Conservation (phyloP, 2,797 vertebrate genomes). For the Chrosomus eos region DNA sequence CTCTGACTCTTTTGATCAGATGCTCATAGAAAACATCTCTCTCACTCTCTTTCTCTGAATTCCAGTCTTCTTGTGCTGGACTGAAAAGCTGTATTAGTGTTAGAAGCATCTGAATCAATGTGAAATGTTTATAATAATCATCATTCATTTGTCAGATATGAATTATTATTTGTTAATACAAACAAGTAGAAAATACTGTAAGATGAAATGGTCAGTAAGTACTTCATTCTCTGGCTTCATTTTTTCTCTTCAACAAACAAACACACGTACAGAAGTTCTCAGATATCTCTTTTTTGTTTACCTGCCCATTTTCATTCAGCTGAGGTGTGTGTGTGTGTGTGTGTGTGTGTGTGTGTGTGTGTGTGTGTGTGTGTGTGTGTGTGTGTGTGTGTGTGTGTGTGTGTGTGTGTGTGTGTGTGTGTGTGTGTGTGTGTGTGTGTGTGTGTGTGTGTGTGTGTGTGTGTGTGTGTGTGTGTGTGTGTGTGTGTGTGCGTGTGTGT, state of each 20-base stretch:
- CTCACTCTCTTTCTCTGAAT: conserved; percentile 24
- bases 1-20: conserved; percentile 63
- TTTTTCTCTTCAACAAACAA: conserved; percentile 20
- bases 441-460: too few species aligned
- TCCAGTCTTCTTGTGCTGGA: background rate
- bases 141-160: conserved; percentile 48
- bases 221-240: conserved; percentile 5
- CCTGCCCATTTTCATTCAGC: conserved; percentile 34
- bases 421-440: conserved; percentile 18
- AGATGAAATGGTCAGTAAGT: background rate
- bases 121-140: conserved; percentile 51
- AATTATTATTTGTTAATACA: conserved; percentile 39
- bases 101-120: conserved; percentile 47
- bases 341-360: conserved; percentile 27
- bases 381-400: too few species aligned
- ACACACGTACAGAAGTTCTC: conserved; percentile 7
- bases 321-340: conserved; percentile 27
- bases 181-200: background rate
- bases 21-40: conserved; percentile 56
- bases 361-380: too few species aligned
- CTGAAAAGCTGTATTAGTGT: conserved; percentile 17
- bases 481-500: too few species aligned
- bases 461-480: too few species aligned
- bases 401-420: background rate
- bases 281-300: conserved; percentile 24